These are phyloP conservation scores for Pediacus dermestoides DNA, from an alignment of 2,888 invertebrate genomes.

Conservation along the genomic window DNA sequence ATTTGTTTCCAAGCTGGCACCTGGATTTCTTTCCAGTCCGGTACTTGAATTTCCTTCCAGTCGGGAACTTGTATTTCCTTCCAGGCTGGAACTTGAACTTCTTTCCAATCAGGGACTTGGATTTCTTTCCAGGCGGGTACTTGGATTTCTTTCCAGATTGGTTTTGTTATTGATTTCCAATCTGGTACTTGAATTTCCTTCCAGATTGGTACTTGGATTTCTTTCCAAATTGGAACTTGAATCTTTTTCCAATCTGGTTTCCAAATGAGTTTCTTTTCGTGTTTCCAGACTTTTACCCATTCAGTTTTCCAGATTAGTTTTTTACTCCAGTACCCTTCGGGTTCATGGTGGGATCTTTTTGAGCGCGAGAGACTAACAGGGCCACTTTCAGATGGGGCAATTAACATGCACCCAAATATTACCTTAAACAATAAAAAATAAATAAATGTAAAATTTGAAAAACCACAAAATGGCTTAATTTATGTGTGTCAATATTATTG, in stretches of 20 bases:
- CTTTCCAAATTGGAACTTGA: constrained; percentile 62
- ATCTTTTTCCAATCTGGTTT: constrained; percentile 71
- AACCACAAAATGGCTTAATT: constrained; percentile 1
- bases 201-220: constrained; percentile 72
- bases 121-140: constrained; percentile 76
- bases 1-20: constrained; percentile 65
- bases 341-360: constrained; percentile 59
- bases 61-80: constrained; percentile 68
- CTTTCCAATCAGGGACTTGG: constrained; percentile 69
- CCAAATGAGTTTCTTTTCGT: constrained; percentile 69
- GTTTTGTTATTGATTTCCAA: constrained; percentile 70
- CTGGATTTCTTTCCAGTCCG: constrained; percentile 61
- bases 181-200: constrained; percentile 75
- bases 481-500: not conserved
- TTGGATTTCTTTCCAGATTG: constrained; percentile 76
- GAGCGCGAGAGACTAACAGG: constrained; percentile 52
- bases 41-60: constrained; percentile 65
- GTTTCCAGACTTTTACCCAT: constrained; percentile 74
- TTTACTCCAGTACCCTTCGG: constrained; percentile 75
- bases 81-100: constrained; percentile 67
- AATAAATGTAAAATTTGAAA: constrained; percentile 5
- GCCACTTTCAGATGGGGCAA: constrained; percentile 48
- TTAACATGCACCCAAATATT: constrained; percentile 57
- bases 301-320: constrained; percentile 81
- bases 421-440: constrained; percentile 51